Percentiles rank a stretch among this genome's conserved stretches.
Conservation (phyloP, 2,113 vertebrate genomes). For the Struthio camelus region DNA sequence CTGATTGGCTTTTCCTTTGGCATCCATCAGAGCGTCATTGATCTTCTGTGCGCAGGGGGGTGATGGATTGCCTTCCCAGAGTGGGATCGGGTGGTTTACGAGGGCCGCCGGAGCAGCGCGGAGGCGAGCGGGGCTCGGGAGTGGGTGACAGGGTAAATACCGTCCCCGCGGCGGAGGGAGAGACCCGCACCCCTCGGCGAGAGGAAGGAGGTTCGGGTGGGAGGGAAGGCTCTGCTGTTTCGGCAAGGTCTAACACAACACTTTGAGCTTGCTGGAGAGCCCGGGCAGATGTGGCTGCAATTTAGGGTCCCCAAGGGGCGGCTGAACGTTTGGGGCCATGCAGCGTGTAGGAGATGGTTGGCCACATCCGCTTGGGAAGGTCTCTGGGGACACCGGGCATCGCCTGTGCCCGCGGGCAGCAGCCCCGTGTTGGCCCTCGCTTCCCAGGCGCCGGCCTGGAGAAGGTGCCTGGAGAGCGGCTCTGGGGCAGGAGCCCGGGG, state of each 20-base stretch:
- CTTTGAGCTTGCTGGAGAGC: background rate
- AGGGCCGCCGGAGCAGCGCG: background rate
- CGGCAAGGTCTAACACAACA: background rate
- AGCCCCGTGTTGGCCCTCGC: too few species aligned
- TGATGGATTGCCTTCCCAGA: slow-evolving; percentile 62
- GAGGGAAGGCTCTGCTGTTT: background rate
- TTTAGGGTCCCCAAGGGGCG: background rate
- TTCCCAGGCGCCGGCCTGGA: too few species aligned
- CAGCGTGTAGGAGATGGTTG: rapidly evolving
- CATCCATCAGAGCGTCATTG: slow-evolving; percentile 73
- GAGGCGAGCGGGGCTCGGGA: slow-evolving; percentile 3
- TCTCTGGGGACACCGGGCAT: too few species aligned
- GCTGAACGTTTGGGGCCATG: rapidly evolving
- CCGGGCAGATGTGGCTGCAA: rapidly evolving
- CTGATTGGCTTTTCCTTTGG: slow-evolving; percentile 70
- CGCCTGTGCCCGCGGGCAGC: too few species aligned
- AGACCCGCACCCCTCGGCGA: rapidly evolving
- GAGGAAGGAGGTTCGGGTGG: background rate
- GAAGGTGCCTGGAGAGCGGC: too few species aligned
- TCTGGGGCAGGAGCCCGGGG: too few species aligned
- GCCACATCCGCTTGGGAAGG: background rate
- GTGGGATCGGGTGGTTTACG: slow-evolving; percentile 46
- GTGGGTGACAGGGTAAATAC: background rate
- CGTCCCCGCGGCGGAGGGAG: background rate
- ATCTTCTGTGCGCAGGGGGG: slow-evolving; percentile 52